Percentiles rank a stretch among this genome's conserved stretches.
Evolutionary conservation across 2,888 invertebrate genomes (phyloP).

Genomic region (Dichetophora obliterata): DNA sequence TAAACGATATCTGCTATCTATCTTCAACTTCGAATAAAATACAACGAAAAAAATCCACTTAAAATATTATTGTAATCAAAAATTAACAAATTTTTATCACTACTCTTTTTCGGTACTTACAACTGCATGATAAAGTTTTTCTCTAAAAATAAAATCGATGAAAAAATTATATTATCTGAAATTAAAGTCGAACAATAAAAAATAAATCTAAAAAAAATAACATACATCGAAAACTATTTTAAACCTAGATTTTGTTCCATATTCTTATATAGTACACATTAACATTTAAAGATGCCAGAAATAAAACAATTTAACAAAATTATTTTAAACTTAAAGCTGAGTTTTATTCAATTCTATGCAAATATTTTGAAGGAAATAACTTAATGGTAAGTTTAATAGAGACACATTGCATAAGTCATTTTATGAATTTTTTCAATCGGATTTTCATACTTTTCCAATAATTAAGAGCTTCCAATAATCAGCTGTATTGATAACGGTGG

Average conservation of each 20-base stretch:
- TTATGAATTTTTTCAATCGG: too few species aligned
- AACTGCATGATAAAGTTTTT: slow-evolving; percentile 15
- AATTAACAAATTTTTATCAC: neutral
- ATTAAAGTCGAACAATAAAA: neutral
- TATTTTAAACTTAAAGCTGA: too few species aligned
- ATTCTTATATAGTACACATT: slow-evolving; percentile 23
- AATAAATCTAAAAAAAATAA: neutral
- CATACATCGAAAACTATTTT: neutral
- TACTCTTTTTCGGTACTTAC: slow-evolving; percentile 7
- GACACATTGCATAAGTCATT: too few species aligned
- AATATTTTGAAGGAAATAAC: too few species aligned
- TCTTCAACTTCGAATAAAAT: slow-evolving; percentile 29
- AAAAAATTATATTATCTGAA: neutral
- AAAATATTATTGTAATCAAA: slow-evolving; percentile 32
- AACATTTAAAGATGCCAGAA: slow-evolving; percentile 26
- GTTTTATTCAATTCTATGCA: too few species aligned
- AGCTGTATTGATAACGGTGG: too few species aligned
- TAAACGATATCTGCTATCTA: too few species aligned
- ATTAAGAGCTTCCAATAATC: too few species aligned
- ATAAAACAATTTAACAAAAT: neutral
- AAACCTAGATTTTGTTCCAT: slow-evolving; percentile 28
- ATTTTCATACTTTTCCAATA: too few species aligned
- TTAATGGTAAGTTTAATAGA: too few species aligned
- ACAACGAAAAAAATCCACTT: slow-evolving; percentile 6
- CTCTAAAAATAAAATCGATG: slow-evolving; percentile 1